These are phyloP conservation scores for Hyposoter didymator DNA, from an alignment of 2,888 invertebrate genomes.

Conservation along the genomic window DNA sequence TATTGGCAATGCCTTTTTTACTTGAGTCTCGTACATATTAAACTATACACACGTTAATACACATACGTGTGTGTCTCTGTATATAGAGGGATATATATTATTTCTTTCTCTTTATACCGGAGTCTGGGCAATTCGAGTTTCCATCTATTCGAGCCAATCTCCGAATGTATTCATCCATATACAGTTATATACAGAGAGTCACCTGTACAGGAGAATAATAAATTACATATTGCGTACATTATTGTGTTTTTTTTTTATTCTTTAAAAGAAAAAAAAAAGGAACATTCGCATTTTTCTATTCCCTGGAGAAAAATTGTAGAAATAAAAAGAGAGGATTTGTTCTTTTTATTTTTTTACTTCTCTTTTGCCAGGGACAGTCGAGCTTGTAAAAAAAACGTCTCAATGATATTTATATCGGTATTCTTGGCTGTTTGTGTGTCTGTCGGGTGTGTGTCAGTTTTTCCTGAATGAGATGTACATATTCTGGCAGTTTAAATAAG, in stretches of 20 bases:
- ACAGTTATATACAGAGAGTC: conserved; percentile 11
- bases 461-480: conserved; percentile 50
- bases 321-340: conserved; percentile 12
- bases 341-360: neutral
- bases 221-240: conserved; percentile 45
- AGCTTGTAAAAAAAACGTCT: neutral
- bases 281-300: conserved; percentile 4
- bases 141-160: conserved; percentile 42
- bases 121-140: conserved; percentile 55
- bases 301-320: conserved; percentile 31
- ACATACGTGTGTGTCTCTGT: neutral
- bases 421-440: no score
- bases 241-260: conserved; percentile 2
- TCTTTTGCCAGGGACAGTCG: neutral
- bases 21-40: conserved; percentile 40
- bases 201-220: conserved; percentile 37
- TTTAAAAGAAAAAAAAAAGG: conserved; percentile 31
- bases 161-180: conserved; percentile 32
- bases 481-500: conserved; percentile 43
- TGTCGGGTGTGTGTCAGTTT: neutral
- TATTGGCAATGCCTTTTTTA: conserved; percentile 74
- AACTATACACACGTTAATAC: conserved; percentile 18
- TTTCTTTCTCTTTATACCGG: conserved; percentile 44
- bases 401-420: neutral
- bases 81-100: conserved; percentile 15